Conservation (phyloP, 53 echinoderm and acorn worm species). For the Luidia sarsii region DNA sequence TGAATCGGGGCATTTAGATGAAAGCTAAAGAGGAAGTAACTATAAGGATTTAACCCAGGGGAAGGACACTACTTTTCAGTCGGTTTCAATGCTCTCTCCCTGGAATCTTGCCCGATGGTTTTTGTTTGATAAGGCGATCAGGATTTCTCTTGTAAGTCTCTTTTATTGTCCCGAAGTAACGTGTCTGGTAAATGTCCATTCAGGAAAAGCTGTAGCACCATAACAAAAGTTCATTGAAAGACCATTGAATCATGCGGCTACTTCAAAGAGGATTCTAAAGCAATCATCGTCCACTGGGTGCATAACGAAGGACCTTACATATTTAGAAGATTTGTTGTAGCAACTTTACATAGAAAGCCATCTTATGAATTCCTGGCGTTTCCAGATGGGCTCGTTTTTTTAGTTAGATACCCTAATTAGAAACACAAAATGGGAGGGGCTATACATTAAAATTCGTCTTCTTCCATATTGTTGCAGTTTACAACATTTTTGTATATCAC, state of each 20-base stretch:
- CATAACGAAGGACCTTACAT: conserved; percentile 9
- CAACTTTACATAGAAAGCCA: background rate
- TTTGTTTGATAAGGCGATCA: conserved; percentile 29
- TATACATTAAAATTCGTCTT: too few species aligned
- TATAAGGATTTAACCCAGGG: background rate
- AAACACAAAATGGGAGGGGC: too few species aligned
- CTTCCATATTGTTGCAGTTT: too few species aligned
- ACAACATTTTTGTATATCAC: too few species aligned
- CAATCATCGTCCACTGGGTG: background rate
- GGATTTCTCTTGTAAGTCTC: background rate
- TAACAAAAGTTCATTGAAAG: background rate
- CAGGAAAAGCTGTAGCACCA: background rate
- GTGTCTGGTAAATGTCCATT: conserved; percentile 21
- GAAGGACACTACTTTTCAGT: background rate
- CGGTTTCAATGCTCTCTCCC: background rate
- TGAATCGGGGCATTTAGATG: too few species aligned
- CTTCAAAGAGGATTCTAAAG: conserved; percentile 27
- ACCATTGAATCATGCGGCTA: conserved; percentile 9
- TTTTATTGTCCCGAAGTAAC: background rate
- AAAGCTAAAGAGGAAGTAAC: conserved; percentile 22
- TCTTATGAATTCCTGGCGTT: background rate
- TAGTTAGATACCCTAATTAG: too few species aligned
- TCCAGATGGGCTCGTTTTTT: background rate
- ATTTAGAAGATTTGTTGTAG: conserved; percentile 3
- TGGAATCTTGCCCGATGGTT: background rate